Conservation (phyloP, 2,113 vertebrate species). For the Phodopus roborovskii region DNA sequence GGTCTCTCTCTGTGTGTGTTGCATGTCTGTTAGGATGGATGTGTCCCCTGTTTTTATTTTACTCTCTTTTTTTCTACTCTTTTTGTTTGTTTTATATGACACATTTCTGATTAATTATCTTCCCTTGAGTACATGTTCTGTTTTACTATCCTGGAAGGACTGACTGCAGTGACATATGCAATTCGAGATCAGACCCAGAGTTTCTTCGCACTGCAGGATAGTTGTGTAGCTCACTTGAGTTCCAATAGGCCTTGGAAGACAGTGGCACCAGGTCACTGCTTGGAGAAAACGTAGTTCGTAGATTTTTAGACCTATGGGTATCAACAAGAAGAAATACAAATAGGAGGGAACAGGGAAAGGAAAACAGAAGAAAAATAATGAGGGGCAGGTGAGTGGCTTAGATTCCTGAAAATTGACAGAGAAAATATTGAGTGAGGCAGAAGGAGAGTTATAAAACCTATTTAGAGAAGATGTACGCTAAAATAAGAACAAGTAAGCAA, state of each 20-base stretch:
- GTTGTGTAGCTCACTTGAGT: not conserved
- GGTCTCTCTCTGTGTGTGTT: not conserved
- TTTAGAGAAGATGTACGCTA: not conserved
- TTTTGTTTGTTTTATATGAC: not conserved
- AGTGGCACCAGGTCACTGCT: not conserved
- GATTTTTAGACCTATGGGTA: not conserved
- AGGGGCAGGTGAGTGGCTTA: not conserved
- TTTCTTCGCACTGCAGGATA: not conserved
- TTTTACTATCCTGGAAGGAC: accelerated
- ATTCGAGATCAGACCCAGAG: not conserved
- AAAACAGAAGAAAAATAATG: not conserved
- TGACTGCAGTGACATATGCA: not conserved
- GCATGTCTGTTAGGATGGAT: not conserved
- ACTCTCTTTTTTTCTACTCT: not conserved
- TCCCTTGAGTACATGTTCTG: not conserved
- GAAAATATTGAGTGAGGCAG: not conserved
- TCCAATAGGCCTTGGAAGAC: not conserved
- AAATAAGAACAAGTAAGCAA: not conserved
- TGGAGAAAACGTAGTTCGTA: not conserved
- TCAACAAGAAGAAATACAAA: not conserved
- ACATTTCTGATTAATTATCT: not conserved
- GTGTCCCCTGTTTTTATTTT: not conserved
- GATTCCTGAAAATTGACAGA: not conserved
- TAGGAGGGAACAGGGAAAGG: not conserved
- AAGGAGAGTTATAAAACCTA: not conserved